These are phyloP conservation scores for Drosophila longiperda DNA, from an alignment of 2,888 invertebrate genomes.

Conservation along the genomic window DNA sequence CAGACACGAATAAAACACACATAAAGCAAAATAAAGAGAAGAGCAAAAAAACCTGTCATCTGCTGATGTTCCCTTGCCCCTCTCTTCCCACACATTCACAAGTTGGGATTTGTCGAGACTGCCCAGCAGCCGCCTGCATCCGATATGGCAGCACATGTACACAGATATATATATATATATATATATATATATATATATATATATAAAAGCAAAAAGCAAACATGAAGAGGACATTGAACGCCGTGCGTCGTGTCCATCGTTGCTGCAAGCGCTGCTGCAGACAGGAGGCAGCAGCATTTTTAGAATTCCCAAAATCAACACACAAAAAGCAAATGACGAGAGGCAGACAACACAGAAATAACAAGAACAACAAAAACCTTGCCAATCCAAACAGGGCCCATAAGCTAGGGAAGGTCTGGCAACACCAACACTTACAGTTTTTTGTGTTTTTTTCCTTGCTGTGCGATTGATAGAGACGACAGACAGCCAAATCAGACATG, in stretches of 20 bases:
- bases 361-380: constrained; percentile 28
- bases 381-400: constrained; percentile 24
- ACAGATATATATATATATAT: neutral
- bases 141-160: constrained; percentile 31
- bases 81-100: constrained; percentile 16
- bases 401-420: constrained; percentile 42
- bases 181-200: neutral
- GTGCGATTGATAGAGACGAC: constrained; percentile 20
- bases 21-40: constrained; percentile 32
- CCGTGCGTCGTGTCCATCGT: constrained; percentile 18
- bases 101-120: constrained; percentile 34
- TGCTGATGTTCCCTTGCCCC: constrained; percentile 32
- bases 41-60: constrained; percentile 64
- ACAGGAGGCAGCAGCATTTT: constrained; percentile 67
- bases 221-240: constrained; percentile 52
- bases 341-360: constrained; percentile 47
- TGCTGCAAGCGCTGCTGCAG: constrained; percentile 36
- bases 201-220: constrained; percentile 32
- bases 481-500: constrained; percentile 1
- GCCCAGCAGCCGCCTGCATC: constrained; percentile 48
- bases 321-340: constrained; percentile 49
- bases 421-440: constrained; percentile 25
- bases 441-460: constrained; percentile 7
- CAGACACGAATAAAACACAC: constrained; percentile 33
- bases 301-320: constrained; percentile 73